Conservation (phyloP, 2,888 invertebrate species). For the Harpagoxenus sublaevis region DNA sequence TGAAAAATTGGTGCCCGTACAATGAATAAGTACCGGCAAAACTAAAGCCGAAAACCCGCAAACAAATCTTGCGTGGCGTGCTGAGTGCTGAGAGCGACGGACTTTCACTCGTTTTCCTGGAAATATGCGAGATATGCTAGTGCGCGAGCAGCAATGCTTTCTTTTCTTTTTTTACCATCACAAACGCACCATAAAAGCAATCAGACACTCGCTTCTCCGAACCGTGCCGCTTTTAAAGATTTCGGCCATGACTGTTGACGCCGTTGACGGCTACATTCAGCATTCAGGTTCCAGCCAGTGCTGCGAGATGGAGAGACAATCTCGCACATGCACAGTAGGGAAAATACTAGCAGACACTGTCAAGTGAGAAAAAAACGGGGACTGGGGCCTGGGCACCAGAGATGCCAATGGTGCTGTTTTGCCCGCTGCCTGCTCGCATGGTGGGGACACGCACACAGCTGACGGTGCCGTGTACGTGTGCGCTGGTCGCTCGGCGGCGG, state of each 20-base stretch:
- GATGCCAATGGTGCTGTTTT: too few species aligned
- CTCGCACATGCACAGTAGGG: background rate
- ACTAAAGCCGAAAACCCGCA: too few species aligned
- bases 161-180: constrained; percentile 15
- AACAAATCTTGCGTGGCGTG: background rate
- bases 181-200: constrained; percentile 79
- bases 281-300: too few species aligned
- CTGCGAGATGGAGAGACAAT: background rate
- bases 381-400: too few species aligned
- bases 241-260: constrained; percentile 75
- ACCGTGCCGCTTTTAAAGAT: constrained; percentile 74
- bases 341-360: background rate
- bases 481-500: too few species aligned
- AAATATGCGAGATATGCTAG: background rate
- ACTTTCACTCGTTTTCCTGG: background rate
- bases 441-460: too few species aligned
- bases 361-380: too few species aligned
- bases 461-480: too few species aligned
- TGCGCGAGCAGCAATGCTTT: background rate
- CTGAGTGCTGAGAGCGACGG: background rate
- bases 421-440: too few species aligned
- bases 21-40: too few species aligned
- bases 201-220: constrained; percentile 70
- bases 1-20: too few species aligned
- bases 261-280: background rate